Conservation (phyloP, 1,140 invertebrate species). For the Amphibalanus amphitrite region DNA sequence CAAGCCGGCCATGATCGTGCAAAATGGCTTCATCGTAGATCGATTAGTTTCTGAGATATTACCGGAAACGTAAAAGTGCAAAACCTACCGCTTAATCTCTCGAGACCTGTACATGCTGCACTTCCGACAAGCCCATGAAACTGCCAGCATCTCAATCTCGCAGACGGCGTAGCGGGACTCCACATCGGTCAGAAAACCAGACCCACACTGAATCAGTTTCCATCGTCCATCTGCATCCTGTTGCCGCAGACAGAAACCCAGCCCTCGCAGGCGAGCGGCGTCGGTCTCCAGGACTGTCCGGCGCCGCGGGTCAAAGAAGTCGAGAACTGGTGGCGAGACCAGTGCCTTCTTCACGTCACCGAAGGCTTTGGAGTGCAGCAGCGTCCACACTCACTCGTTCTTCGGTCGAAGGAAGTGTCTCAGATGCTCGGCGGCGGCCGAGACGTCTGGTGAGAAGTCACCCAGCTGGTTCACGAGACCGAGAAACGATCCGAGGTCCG, state of each 20-base stretch:
- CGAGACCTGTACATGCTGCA: too few relatives aligned
- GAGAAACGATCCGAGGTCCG: slow-evolving; percentile 6
- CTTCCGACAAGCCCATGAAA: too few relatives aligned
- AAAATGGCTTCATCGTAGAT: too few relatives aligned
- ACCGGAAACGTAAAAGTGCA: too few relatives aligned
- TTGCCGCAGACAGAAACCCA: slow-evolving; percentile 1
- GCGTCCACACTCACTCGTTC: background rate
- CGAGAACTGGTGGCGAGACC: background rate
- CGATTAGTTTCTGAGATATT: too few relatives aligned
- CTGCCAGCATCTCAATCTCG: background rate
- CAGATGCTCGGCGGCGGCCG: background rate
- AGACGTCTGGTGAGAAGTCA: slow-evolving; percentile 2
- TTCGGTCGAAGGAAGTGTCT: background rate
- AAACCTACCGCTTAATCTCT: background rate
- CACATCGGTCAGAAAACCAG: background rate
- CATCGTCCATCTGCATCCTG: background rate
- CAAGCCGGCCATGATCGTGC: background rate
- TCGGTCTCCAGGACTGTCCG: slow-evolving; percentile 1
- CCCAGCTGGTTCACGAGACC: background rate
- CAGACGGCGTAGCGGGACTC: background rate
- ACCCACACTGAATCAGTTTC: background rate
- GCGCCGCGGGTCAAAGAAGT: background rate
- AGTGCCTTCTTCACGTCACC: slow-evolving; percentile 1
- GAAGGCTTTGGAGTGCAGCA: slow-evolving; percentile 1
- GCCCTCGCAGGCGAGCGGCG: background rate